Base-by-base conservation (phyloP, 2,888 invertebrate species). In the Leptopterna dolabrata region DNA sequence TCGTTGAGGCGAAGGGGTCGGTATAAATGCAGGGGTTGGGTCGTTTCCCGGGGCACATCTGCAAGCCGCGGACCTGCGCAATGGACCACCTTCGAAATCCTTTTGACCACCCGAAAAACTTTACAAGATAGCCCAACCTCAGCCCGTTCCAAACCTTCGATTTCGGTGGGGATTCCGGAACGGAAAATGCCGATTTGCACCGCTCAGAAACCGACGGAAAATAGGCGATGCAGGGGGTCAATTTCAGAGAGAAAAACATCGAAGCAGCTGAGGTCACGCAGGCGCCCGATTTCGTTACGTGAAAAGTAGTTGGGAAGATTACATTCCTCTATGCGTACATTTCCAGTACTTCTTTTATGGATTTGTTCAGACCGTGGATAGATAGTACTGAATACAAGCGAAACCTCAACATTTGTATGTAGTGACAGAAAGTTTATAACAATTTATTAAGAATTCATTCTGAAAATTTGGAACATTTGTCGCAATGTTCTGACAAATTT, bases 21-120 rank as follows among this genome's bases (percentile, higher is more conserved):
- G 71, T 41, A 47, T 76, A 85, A 85, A 85, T 85, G 85, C 85
- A 85, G 85, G 85, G 85, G 85, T 85, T 85, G 85, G 85, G 86
- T 80, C 80, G 80, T 87, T 87, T 87, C 86, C 86, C 86, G 55
- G 86, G 86, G 86, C 86, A 87, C 86, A 87, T 87, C 86, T 87
- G 86, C 86, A 87, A 87, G 80, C 80, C 45, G 55, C 55, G 80
- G 86, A 87, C 86, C 80, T 87, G 86, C 86, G 86, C 86, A 78
- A 80, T 80, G 30, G 71, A 71, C 36, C 16, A 51, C 45, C 83
- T 16, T 41, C 36, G 19, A 43, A 47, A 83, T 45, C 73, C 30
- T 85, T 85, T 63, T 47, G 85, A 63, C 85, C 85, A 27, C 45
- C 76, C 73, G 71, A 63, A 85, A 85, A 85, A 76, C 85, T 51